A percentile compares a stretch with the other conserved stretches of the same genome.
Conservation (phyloP, 1,140 invertebrate genomes). For the Forficula auricularia region DNA sequence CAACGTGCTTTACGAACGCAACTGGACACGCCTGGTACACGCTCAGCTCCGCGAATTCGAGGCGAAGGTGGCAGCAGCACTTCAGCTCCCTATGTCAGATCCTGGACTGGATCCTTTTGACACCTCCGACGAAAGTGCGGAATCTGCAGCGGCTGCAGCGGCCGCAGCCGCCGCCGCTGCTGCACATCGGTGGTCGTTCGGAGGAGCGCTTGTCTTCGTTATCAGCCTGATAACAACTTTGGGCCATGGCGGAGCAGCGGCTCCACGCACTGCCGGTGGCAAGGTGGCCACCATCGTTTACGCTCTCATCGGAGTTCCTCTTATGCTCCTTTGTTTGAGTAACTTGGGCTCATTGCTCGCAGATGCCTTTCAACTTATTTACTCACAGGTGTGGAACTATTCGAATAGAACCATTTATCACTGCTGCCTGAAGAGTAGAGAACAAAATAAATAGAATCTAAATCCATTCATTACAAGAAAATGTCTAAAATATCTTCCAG, state of each 20-base stretch:
- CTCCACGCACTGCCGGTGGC: constrained; percentile 35
- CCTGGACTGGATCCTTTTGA: constrained; percentile 7
- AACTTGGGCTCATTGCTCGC: constrained; percentile 39
- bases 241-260: constrained; percentile 31
- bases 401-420: no score
- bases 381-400: constrained; percentile 28
- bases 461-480: no score
- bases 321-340: constrained; percentile 41
- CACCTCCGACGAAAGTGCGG: constrained; percentile 18
- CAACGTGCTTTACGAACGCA: constrained; percentile 62
- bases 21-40: constrained; percentile 62
- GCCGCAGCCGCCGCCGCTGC: constrained; percentile 50
- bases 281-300: constrained; percentile 41
- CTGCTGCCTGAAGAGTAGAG: no score
- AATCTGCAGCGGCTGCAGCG: constrained; percentile 30
- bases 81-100: constrained; percentile 22
- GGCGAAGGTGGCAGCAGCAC: constrained; percentile 51
- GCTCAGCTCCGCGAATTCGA: constrained; percentile 60
- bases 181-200: constrained; percentile 49
- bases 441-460: no score
- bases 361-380: constrained; percentile 32
- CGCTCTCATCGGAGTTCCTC: constrained; percentile 37
- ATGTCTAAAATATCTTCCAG: no score
- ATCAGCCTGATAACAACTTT: constrained; percentile 73
- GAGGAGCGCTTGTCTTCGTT: constrained; percentile 60